A percentile compares a stretch with the other conserved stretches of the same genome.
Conservation (phyloP, 2,113 vertebrate genomes). For the Hipposideros armiger region DNA sequence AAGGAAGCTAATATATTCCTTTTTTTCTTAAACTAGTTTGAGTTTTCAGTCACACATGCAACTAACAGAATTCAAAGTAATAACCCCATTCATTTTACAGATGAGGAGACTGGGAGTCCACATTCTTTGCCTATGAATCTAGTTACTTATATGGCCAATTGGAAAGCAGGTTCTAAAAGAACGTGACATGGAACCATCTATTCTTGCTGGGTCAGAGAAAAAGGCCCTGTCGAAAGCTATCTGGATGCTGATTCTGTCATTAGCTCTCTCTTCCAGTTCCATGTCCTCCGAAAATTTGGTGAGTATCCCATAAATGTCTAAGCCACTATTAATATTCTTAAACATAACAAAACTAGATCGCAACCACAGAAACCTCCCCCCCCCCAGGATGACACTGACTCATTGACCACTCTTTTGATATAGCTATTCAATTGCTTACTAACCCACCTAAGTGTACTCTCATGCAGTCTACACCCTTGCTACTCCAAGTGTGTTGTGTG, state of each 20-base stretch:
- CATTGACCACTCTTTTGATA: neutral
- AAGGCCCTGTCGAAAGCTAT: neutral
- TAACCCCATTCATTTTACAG: neutral
- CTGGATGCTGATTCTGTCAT: neutral
- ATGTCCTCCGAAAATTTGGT: neutral
- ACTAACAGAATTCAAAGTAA: slow-evolving; percentile 1
- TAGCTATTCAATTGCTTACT: neutral
- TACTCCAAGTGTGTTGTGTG: neutral
- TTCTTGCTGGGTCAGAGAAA: neutral
- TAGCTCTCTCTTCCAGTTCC: neutral
- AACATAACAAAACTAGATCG: neutral
- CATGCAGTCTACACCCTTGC: neutral
- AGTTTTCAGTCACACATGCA: slow-evolving; percentile 28
- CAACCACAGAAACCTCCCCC: neutral
- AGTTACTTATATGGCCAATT: neutral
- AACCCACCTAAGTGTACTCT: neutral
- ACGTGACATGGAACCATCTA: neutral
- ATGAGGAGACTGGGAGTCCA: neutral
- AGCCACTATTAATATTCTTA: neutral
- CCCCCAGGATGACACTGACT: neutral
- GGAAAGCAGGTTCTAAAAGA: slow-evolving; percentile 1
- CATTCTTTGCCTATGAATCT: neutral
- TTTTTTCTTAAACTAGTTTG: neutral
- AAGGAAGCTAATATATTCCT: neutral
- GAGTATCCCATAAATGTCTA: neutral